A percentile compares a stretch with the other conserved stretches of the same genome.
phyloP scores from a whole-genome alignment of 2,113 vertebrate genomes.

The Chelonoidis abingdonii region DNA sequence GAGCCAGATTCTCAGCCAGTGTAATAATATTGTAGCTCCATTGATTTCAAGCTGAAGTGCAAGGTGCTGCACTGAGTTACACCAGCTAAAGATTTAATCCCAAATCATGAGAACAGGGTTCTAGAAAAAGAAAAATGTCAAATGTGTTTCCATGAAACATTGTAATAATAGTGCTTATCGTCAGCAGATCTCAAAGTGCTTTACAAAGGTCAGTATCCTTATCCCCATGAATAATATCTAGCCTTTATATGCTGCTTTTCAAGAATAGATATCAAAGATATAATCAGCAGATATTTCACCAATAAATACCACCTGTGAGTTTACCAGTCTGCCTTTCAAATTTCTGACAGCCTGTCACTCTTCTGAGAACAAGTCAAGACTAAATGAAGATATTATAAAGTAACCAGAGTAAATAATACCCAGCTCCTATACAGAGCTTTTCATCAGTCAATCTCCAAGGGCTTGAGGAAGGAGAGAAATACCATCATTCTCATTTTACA shows the following conservation, averaged over 20 bases:
- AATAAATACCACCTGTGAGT: not conserved
- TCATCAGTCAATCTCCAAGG: not conserved
- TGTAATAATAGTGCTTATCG: not conserved
- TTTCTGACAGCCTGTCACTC: not conserved
- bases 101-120: not conserved
- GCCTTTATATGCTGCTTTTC: not conserved
- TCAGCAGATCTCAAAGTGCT: not conserved
- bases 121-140: rapidly evolving
- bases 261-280: not conserved
- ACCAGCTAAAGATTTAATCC: not conserved
- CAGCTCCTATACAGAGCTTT: not conserved
- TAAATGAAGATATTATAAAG: not conserved
- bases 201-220: not conserved
- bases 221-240: not conserved
- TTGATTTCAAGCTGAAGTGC: not conserved
- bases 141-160: not conserved
- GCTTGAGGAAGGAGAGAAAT: not conserved
- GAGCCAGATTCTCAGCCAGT: not conserved
- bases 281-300: not conserved
- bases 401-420: not conserved
- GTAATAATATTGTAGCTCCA: not conserved
- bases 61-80: not conserved
- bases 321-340: not conserved
- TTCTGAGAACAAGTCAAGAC: not conserved
- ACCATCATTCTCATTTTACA: rapidly evolving